Conservation (phyloP, 2,113 vertebrate species). For the Menura novaehollandiae region DNA sequence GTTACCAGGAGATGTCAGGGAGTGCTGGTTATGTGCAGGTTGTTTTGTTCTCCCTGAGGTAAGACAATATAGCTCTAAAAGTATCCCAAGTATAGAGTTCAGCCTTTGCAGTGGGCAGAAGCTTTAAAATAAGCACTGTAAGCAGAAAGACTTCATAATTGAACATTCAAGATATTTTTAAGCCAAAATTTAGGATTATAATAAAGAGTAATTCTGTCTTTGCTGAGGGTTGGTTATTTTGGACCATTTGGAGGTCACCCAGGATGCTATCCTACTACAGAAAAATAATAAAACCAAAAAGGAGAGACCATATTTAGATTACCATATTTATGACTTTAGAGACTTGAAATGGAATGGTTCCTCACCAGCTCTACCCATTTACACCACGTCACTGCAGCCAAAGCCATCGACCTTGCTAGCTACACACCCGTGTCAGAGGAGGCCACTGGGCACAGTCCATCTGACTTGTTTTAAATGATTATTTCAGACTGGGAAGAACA, state of each 20-base stretch:
- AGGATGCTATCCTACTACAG: neutral
- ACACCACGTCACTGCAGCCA: neutral
- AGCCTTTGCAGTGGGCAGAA: neutral
- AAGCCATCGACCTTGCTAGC: neutral
- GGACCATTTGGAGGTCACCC: neutral
- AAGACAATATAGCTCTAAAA: constrained; percentile 16
- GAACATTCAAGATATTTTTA: neutral
- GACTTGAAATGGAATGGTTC: neutral
- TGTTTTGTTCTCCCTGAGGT: neutral
- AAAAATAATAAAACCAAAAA: neutral
- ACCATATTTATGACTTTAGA: neutral
- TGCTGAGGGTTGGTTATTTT: neutral
- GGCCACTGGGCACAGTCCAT: neutral
- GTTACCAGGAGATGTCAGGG: neutral
- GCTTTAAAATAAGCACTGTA: neutral
- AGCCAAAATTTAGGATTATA: neutral
- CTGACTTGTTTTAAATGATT: neutral
- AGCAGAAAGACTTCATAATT: neutral
- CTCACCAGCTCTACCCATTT: neutral
- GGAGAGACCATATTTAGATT: neutral
- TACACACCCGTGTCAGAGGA: accelerated
- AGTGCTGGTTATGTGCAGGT: neutral
- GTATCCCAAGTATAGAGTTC: neutral
- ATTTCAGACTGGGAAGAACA: neutral
- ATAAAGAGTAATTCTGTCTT: neutral